Evolutionary conservation across 2,113 vertebrate species (phyloP).

Genomic region (Condylura cristata): DNA sequence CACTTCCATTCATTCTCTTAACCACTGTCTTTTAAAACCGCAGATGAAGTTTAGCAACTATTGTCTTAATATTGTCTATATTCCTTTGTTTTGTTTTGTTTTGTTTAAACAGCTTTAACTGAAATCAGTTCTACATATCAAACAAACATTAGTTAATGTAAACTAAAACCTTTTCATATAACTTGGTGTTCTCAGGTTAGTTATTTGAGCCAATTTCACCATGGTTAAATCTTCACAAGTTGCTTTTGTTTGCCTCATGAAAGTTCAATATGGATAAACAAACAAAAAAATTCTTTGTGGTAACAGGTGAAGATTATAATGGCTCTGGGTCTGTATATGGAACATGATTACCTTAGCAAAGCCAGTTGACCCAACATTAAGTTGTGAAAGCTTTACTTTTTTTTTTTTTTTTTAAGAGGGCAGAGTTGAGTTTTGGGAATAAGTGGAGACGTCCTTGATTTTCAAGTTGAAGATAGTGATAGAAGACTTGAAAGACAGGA

Average conservation of each 20-base stretch:
- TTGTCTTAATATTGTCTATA: slow-evolving; percentile 69
- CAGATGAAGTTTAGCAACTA: slow-evolving; percentile 66
- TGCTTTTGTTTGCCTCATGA: slow-evolving; percentile 78
- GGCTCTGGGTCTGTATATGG: slow-evolving; percentile 68
- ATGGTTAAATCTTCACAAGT: slow-evolving; percentile 74
- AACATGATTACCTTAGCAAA: slow-evolving; percentile 70
- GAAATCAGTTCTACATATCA: slow-evolving; percentile 70
- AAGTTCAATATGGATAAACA: slow-evolving; percentile 75
- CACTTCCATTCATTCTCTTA: neutral
- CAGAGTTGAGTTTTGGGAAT: slow-evolving; percentile 5
- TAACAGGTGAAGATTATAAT: slow-evolving; percentile 78
- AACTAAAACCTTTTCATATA: slow-evolving; percentile 66
- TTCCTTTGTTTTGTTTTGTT: slow-evolving; percentile 18
- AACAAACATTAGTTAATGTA: slow-evolving; percentile 70
- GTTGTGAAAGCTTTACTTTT: slow-evolving; percentile 29
- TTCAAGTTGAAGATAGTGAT: slow-evolving; percentile 14
- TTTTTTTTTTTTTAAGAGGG: neutral
- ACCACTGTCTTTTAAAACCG: slow-evolving; percentile 62
- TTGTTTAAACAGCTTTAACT: slow-evolving; percentile 74
- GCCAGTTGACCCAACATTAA: slow-evolving; percentile 37
- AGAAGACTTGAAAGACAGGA: neutral
- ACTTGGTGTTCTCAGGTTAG: slow-evolving; percentile 64
- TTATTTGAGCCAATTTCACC: slow-evolving; percentile 74
- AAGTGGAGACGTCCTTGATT: neutral
- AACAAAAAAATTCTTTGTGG: slow-evolving; percentile 78